Evolutionary conservation across 2,113 vertebrate genomes (phyloP).

Genomic region (Todiramphus saurophagus): DNA sequence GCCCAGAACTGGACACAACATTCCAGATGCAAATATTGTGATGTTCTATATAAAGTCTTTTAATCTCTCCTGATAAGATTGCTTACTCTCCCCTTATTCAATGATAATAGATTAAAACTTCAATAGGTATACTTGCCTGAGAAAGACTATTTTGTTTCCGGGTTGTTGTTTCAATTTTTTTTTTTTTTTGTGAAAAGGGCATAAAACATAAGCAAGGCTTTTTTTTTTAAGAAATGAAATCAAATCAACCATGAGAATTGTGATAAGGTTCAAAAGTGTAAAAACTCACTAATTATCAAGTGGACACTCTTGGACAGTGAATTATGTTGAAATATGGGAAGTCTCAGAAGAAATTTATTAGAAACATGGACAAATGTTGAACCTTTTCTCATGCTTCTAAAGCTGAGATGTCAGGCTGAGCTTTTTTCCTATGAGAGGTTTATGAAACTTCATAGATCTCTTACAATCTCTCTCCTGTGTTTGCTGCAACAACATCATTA

Average conservation of each 20-base stretch:
- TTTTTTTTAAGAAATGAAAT: background rate
- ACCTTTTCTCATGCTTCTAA: background rate
- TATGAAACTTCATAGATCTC: background rate
- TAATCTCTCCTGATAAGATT: background rate
- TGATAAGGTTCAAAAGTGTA: background rate
- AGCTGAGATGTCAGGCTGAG: fast-evolving
- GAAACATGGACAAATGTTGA: background rate
- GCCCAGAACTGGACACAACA: no score
- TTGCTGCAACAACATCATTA: background rate
- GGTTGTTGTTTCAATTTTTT: background rate
- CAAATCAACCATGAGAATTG: background rate
- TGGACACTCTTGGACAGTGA: background rate
- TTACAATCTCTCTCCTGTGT: background rate
- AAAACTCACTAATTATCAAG: background rate
- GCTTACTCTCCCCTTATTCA: background rate
- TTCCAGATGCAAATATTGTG: no score
- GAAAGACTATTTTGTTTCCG: background rate
- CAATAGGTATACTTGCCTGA: background rate
- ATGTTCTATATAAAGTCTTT: background rate
- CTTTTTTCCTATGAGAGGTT: background rate
- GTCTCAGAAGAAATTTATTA: background rate
- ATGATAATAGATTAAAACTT: background rate
- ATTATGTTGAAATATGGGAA: background rate
- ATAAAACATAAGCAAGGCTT: background rate
- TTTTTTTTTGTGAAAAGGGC: background rate